phyloP scores from a whole-genome alignment of 2,113 vertebrate genomes.

The Seriola dumerili region DNA sequence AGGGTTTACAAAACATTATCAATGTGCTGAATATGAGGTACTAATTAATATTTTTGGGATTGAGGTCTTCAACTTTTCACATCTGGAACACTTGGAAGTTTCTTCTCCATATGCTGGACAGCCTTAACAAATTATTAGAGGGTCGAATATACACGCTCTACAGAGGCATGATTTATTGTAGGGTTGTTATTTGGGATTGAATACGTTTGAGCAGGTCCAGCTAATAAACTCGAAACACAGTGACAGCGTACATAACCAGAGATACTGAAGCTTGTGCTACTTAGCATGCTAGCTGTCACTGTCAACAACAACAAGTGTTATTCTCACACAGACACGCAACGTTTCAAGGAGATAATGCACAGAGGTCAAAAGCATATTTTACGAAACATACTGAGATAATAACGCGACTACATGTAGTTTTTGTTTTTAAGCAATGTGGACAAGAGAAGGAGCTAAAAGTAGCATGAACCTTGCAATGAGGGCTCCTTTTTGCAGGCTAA shows the following conservation, averaged over 20 bases:
- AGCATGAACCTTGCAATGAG: background rate
- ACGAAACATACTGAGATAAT: accelerated
- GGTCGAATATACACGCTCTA: background rate
- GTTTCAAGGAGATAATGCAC: background rate
- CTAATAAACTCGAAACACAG: background rate
- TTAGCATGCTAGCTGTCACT: background rate
- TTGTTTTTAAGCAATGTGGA: background rate
- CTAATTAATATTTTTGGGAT: too few species aligned
- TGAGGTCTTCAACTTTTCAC: background rate
- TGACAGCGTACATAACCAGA: background rate
- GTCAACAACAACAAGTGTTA: slow-evolving; percentile 56
- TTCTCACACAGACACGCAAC: background rate
- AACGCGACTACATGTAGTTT: accelerated
- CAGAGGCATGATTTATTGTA: background rate
- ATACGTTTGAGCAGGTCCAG: too few species aligned
- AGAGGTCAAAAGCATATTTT: background rate
- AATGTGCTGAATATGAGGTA: too few species aligned
- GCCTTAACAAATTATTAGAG: too few species aligned
- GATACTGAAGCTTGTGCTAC: background rate
- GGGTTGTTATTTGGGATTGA: background rate
- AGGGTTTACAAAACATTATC: too few species aligned
- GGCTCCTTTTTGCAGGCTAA: slow-evolving; percentile 48
- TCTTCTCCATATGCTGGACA: background rate
- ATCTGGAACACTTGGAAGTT: background rate
- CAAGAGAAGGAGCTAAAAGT: background rate